Evolutionary conservation across 2,888 invertebrate genomes (phyloP), one percentile per base, ranked within the genome.

Genomic region (Helobdella robusta): DNA sequence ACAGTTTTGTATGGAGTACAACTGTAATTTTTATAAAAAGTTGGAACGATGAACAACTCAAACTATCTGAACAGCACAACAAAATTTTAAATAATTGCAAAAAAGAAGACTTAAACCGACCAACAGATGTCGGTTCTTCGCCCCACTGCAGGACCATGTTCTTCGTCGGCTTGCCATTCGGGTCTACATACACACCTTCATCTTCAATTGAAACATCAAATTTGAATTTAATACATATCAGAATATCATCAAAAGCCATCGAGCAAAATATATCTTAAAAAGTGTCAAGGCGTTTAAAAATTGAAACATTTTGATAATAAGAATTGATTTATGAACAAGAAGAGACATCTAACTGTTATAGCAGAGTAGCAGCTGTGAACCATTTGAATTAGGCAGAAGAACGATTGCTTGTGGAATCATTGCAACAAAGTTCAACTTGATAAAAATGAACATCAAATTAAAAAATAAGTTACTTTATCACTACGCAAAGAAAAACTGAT

Each of bases 391-490:
- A 68, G 98, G 98, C 80, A 99, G 86, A 73, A 97, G 92, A 74
- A 99, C 97, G 80, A 99, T 98, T 82, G 97, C 97, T 83, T 99
- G 98, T 71, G 98, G 98, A 77, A 88, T 86, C 79, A 99, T 93
- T 6, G 69, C 64, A 1, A 60, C 67, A 25, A 62, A 62, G 15
- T 28, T 32, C 50, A 50, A 32, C 6, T n/a, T n/a, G n/a, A n/a
- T n/a, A n/a, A n/a, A n/a, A n/a, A n/a, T n/a, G n/a, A n/a, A n/a
- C n/a, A n/a, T n/a, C n/a, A n/a, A n/a, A n/a, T n/a, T n/a, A n/a
- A n/a, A n/a, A n/a, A n/a, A n/a, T n/a, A n/a, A n/a, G n/a, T n/a
- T n/a, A n/a, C n/a, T n/a, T n/a, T n/a, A n/a, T n/a, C n/a, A n/a
- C n/a, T n/a, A n/a, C n/a, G n/a, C n/a, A n/a, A n/a, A n/a, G n/a